Base-by-base conservation (phyloP, 2,797 vertebrate genomes). In the Cryptoprocta ferox region DNA sequence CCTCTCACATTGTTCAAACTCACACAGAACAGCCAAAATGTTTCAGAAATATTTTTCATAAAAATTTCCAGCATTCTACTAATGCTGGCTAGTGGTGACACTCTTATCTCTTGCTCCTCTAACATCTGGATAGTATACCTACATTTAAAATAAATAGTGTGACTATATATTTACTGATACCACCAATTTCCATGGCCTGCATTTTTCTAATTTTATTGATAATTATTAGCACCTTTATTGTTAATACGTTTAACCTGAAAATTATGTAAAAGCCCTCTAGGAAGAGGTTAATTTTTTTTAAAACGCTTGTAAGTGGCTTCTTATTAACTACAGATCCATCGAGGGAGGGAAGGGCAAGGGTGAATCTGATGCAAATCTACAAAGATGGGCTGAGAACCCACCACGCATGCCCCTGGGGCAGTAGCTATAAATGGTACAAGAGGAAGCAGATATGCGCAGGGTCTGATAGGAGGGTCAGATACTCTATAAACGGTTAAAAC, bases 231-330 rank as follows among this genome's bases (percentile, higher is more conserved):
- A 18, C n/a, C 39, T 85, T 94, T 45, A 91, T n/a, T 65, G 80
- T 76, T 32, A 71, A 37, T 10, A 89, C 13, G 15, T 24, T 53
- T 71, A 75, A 94, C 88, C 10, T 78, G 53, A 37, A 78, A 63
- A 68, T 85, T 68, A 63, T 24, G 24, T 86, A 79, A 81, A 95
- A 92, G 30, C 37, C 21, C 48, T 80, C 48, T 70, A 56, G 32
- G 28, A 93, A 94, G 66, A 92, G 86, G 76, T 76, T 94, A 82
- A n/a, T 13, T 88, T 93, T 78, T 65, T 53, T 16, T 16, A 48
- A 48, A 48, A 3, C 48, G 4, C 13, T 63, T 39, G 0, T 2
- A 37, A 48, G 24, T 35, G 61, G 66, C 56, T 56, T 37, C 32
- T 21, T 83, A 39, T 76, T 65, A 97, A 88, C 53, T 80, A 5